A percentile compares a stretch with the other conserved stretches of the same genome.
phyloP scores from a whole-genome alignment of 1,140 invertebrate genomes.

The Tribolium madens region DNA sequence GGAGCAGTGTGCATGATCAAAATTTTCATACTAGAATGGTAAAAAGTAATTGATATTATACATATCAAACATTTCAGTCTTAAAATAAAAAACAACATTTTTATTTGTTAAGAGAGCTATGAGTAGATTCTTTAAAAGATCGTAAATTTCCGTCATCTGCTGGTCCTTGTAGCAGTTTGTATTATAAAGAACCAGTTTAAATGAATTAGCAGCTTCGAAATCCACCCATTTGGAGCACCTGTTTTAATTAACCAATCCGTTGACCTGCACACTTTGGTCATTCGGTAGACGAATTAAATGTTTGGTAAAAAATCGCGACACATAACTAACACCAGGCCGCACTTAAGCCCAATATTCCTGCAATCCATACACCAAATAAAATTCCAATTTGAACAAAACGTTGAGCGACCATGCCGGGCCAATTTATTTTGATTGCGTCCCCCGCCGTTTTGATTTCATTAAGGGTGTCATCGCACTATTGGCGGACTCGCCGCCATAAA shows the following conservation, averaged over 20 bases:
- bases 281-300: slow-evolving; percentile 1
- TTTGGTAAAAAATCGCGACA: slow-evolving; percentile 27
- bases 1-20: no score
- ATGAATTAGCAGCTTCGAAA: not conserved
- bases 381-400: slow-evolving; percentile 37
- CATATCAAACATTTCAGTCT: no score
- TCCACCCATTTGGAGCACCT: not conserved
- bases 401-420: slow-evolving; percentile 24
- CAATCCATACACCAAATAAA: slow-evolving; percentile 27
- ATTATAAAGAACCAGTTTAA: not conserved
- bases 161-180: no score
- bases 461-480: slow-evolving; percentile 61
- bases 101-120: no score
- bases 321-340: slow-evolving; percentile 34
- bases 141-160: no score
- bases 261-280: slow-evolving; percentile 1
- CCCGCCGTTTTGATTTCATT: slow-evolving; percentile 60
- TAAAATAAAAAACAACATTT: no score
- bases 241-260: not conserved
- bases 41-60: no score
- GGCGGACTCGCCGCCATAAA: slow-evolving; percentile 51
- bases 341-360: slow-evolving; percentile 30
- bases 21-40: no score
- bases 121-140: no score
- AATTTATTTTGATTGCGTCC: slow-evolving; percentile 44